Base-by-base conservation (phyloP, 2,797 vertebrate species). In the Tenualosa ilisha region DNA sequence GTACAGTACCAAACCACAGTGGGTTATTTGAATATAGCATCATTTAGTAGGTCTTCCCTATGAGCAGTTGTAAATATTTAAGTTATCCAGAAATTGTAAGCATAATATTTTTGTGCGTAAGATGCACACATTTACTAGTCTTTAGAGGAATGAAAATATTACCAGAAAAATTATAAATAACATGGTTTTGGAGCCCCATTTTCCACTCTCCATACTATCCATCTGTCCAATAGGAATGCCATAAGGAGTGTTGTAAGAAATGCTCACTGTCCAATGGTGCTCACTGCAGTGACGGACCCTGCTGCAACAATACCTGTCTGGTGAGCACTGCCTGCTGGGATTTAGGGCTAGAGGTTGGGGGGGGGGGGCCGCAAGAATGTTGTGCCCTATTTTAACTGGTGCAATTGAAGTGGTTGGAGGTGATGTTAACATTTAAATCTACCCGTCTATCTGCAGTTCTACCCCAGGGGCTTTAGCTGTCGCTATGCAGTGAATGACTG, bases 211-310 rank as follows among this genome's bases (percentile, higher is more conserved):
- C 20, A 79, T 22, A 17, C 68, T 13, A 13, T 24, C 63, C 43
- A 46, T 46, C 43, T 75, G 91, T 92, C 90, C 91, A 93, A 84
- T 88, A 99, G 98, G 97, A 98, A 75, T 99, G 98, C 93, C 97
- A 97, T 63, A 97, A 96, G 85, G 94, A 98, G 61, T 99, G 98
- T 92, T 99, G 98, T 91, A 99, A 99, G 94, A 99, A 99, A 88
- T 99, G 98, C 83, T 99, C 98, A 81, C 96, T 99, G 12, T 98
- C 98, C 87, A 99, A 98, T 0, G 98, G 97, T 65, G 98, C 97
- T 0, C 98, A 99, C 46, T 99, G 98, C 93, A 99, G 98, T 0
- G 97, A 98, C 0, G 98, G 98, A 37, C 98, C 98, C 1, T 99
- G 98, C 95, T 99, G 98, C 90, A 99, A 99, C 86, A 96, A 95